Base-by-base conservation (phyloP, 23 tunicate species). In the Ascidia mentula region DNA sequence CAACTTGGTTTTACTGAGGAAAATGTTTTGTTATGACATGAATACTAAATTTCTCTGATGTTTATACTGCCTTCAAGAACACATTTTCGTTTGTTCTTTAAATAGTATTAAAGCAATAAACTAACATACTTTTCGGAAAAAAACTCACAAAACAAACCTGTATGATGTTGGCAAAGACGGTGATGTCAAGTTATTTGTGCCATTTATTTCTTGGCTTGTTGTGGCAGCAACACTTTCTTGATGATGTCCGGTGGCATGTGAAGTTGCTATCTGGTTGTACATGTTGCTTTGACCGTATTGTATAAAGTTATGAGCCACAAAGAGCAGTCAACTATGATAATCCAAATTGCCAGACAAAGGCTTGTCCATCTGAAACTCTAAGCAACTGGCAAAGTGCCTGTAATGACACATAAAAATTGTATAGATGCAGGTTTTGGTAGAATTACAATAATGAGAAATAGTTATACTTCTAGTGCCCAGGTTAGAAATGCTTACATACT, bases 191-290 rank as follows among this genome's bases (percentile, higher is more conserved):
- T 53, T 53, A 28, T 26, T 53, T 6, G 18, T 46, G 0, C 78
- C 78, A 74, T 74, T 74, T 36, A 74, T 9, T 37, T 74, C 78
- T 36, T 39, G 40, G 26, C 78, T 74, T 36, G 78, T 36, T 18
- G 78, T 37, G 15, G 78, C 46, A 74, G 78, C 78, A 35, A 38
- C 46, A 74, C 38, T 39, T 38, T 74, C 78, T 13, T 39, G 40
- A 37, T 38, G 45, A 30, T 37, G 46, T 36, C 40, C 45, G 5
- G 45, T 71, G 18, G 75, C 75, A 71, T 71, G 75, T 18, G 75
- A 35, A 4, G 38, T 34, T 71, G 40, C 75, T 20, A 71, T 71
- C 18, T 71, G 75, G 6, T 71, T 53, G 65, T 53, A 53, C 65
- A 53, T 53, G 65, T 5, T 53, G 22, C 13, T 20, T 26, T 20